phyloP scores from a whole-genome alignment of 2,797 vertebrate species.

The Aldrovandia affinis region DNA sequence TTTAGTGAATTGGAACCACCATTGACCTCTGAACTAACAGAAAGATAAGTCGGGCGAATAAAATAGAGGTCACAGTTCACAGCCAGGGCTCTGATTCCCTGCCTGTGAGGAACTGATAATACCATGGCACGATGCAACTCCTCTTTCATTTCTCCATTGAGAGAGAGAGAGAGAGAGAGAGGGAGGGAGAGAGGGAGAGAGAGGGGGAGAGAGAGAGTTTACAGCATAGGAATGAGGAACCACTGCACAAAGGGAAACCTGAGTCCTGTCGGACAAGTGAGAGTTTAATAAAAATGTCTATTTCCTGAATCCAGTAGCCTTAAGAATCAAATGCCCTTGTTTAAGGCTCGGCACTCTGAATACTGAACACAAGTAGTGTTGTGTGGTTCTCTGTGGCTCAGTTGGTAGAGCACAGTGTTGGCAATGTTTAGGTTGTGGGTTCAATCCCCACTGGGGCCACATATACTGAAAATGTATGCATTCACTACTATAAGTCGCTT shows the following conservation, averaged over 20 bases:
- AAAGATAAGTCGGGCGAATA: conserved; percentile 22
- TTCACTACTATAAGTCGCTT: no score
- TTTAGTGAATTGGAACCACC: conserved; percentile 14
- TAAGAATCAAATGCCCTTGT: no score
- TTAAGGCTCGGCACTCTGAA: no score
- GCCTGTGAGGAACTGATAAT: not conserved
- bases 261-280: not conserved
- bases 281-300: no score
- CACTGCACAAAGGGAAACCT: not conserved
- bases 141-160: not conserved
- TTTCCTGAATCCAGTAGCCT: no score
- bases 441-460: no score
- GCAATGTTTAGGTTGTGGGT: no score
- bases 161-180: not conserved
- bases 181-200: not conserved
- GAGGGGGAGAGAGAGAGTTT: not conserved
- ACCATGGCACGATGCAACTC: not conserved
- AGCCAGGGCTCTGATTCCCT: not conserved
- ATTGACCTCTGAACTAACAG: conserved; percentile 22
- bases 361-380: no score
- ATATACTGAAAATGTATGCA: no score
- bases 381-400: no score
- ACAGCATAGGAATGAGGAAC: not conserved
- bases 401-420: no score
- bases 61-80: not conserved